Percentiles rank a stretch among this genome's conserved stretches.
These are phyloP conservation scores for Harpalus rufipes DNA, from an alignment of 2,888 invertebrate species.

Conservation along the genomic window DNA sequence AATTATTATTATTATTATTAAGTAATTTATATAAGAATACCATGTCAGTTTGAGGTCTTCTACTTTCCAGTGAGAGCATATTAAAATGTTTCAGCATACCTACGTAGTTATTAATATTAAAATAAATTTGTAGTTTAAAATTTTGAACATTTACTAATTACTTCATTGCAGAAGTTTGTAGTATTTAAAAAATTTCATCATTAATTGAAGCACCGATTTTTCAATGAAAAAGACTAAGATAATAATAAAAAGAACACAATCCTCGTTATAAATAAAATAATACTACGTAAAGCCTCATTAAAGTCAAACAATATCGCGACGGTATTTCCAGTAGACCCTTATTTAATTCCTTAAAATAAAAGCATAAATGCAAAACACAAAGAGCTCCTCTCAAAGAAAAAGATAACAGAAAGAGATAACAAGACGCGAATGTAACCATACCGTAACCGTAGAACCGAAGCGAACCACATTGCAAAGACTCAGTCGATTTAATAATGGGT, in stretches of 20 bases:
- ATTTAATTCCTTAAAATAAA: constrained; percentile 29
- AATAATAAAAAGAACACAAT: not conserved
- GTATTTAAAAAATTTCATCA: too few relatives aligned
- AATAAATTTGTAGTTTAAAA: too few relatives aligned
- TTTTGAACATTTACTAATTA: too few relatives aligned
- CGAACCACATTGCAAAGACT: constrained; percentile 32
- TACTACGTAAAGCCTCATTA: not conserved
- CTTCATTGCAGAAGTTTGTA: too few relatives aligned
- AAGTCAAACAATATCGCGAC: not conserved
- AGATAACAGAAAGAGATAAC: constrained; percentile 31
- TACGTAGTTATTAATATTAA: too few relatives aligned
- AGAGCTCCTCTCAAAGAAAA: constrained; percentile 17
- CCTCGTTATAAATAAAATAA: not conserved
- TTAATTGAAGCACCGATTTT: too few relatives aligned
- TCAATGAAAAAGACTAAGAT: not conserved
- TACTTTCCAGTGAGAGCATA: too few relatives aligned
- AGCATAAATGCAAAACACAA: constrained; percentile 19
- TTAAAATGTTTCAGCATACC: too few relatives aligned
- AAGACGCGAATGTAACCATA: constrained; percentile 16
- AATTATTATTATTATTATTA: too few relatives aligned
- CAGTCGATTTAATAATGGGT: constrained; percentile 43
- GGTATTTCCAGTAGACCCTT: not conserved
- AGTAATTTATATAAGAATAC: too few relatives aligned
- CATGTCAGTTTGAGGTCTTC: too few relatives aligned
- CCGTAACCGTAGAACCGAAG: not conserved